Evolutionary conservation across 2,888 invertebrate genomes (phyloP).

Genomic region (Parascotia fuliginaria): DNA sequence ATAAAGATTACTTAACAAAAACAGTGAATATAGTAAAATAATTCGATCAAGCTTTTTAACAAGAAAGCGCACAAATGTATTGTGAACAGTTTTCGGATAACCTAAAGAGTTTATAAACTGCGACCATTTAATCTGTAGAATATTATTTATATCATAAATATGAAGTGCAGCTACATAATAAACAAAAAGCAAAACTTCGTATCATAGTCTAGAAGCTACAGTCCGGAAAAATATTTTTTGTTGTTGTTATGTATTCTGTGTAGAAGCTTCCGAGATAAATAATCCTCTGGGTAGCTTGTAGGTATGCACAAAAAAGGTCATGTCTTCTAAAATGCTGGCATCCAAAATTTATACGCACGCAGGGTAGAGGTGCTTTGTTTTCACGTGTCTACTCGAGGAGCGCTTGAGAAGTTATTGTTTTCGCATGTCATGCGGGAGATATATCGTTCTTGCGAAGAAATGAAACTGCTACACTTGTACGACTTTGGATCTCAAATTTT

Average conservation of each 20-base stretch:
- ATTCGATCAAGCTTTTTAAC: too few relatives aligned
- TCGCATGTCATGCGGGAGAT: constrained; percentile 65
- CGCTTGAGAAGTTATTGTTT: constrained; percentile 71
- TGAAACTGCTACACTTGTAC: constrained; percentile 49
- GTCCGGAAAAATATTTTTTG: not conserved
- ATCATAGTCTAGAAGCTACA: constrained; percentile 6
- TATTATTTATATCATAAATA: too few relatives aligned
- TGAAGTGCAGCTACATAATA: too few relatives aligned
- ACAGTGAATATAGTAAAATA: too few relatives aligned
- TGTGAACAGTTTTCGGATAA: too few relatives aligned
- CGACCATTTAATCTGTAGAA: too few relatives aligned
- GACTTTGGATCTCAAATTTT: constrained; percentile 36
- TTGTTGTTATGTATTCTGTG: constrained; percentile 38
- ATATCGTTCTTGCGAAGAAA: constrained; percentile 63
- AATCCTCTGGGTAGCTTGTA: constrained; percentile 40
- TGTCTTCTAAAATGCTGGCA: constrained; percentile 53
- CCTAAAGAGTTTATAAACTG: too few relatives aligned
- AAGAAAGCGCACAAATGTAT: too few relatives aligned
- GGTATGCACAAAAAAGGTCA: constrained; percentile 54
- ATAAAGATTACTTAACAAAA: too few relatives aligned
- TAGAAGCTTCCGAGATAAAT: constrained; percentile 45
- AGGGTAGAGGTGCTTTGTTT: constrained; percentile 55
- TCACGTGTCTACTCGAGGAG: constrained; percentile 53
- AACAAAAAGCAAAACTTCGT: too few relatives aligned
- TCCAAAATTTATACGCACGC: constrained; percentile 60